These are phyloP conservation scores for Pachyuromys duprasi DNA, from an alignment of 2,797 vertebrate genomes.

Conservation along the genomic window DNA sequence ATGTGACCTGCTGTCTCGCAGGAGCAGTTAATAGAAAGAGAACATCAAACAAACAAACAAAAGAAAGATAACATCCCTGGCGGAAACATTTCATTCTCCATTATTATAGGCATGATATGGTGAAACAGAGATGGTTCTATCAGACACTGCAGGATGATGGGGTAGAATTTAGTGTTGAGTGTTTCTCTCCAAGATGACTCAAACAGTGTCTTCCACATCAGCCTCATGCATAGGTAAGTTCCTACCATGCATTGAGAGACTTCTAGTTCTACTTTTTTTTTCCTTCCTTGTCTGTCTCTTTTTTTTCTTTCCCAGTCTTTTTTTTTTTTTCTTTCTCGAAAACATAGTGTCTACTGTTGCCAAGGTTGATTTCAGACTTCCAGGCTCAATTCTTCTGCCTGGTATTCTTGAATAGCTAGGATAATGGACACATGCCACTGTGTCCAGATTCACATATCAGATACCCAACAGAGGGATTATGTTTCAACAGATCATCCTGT, in stretches of 20 bases:
- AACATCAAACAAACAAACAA: no score
- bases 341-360: neutral
- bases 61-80: neutral
- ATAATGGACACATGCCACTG: neutral
- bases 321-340: neutral
- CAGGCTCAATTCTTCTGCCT: neutral
- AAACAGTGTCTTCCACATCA: constrained; percentile 87
- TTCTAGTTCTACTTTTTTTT: neutral
- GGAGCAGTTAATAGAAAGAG: neutral
- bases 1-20: neutral
- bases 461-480: neutral
- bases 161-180: neutral
- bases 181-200: constrained; percentile 92
- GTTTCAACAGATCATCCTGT: neutral
- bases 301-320: no score
- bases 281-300: no score
- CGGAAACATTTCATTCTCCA: neutral
- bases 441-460: neutral
- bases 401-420: neutral
- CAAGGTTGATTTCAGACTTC: neutral
- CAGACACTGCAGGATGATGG: neutral
- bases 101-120: neutral
- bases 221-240: constrained; percentile 76
- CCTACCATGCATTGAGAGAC: neutral
- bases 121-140: neutral